A percentile compares a stretch with the other conserved stretches of the same genome.
phyloP scores from a whole-genome alignment of 2,113 vertebrate species.

The Ictalurus punctatus region DNA sequence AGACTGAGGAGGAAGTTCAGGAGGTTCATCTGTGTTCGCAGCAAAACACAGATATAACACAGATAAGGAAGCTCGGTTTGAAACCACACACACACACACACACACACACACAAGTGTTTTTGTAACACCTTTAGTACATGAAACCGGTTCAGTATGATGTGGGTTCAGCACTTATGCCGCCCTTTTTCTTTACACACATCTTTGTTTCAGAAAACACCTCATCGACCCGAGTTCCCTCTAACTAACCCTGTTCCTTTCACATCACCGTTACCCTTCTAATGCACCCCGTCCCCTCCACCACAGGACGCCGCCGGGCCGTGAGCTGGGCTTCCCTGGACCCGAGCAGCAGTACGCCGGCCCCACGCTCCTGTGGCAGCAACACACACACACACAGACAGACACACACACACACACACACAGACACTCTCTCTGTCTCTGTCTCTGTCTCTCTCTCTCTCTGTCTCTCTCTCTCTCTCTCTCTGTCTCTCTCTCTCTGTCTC shows the following conservation, averaged over 20 bases:
- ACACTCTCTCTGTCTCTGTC: no score
- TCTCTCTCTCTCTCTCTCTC: no score
- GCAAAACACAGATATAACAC: conserved; percentile 29
- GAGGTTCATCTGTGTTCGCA: neutral
- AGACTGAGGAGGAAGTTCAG: conserved; percentile 3
- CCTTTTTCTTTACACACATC: neutral
- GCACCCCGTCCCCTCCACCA: neutral
- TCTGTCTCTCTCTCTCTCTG: no score
- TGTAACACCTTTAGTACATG: conserved; percentile 39
- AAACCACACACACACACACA: conserved; percentile 37
- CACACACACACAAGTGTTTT: conserved; percentile 40
- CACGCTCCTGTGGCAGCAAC: no score
- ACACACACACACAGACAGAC: no score
- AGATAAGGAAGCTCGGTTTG: conserved; percentile 23
- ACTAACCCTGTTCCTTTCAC: neutral
- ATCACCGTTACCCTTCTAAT: neutral
- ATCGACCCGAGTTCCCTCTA: neutral
- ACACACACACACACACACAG: no score
- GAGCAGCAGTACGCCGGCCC: no score
- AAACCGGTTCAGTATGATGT: neutral
- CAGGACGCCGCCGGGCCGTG: no score
- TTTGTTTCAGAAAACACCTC: conserved; percentile 1
- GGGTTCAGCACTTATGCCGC: conserved; percentile 11
- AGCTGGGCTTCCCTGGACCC: no score
- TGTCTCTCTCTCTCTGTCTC: no score